A percentile compares a stretch with the other conserved stretches of the same genome.
phyloP scores from a whole-genome alignment of 2,113 vertebrate genomes.

The Lepisosteus oculatus region DNA sequence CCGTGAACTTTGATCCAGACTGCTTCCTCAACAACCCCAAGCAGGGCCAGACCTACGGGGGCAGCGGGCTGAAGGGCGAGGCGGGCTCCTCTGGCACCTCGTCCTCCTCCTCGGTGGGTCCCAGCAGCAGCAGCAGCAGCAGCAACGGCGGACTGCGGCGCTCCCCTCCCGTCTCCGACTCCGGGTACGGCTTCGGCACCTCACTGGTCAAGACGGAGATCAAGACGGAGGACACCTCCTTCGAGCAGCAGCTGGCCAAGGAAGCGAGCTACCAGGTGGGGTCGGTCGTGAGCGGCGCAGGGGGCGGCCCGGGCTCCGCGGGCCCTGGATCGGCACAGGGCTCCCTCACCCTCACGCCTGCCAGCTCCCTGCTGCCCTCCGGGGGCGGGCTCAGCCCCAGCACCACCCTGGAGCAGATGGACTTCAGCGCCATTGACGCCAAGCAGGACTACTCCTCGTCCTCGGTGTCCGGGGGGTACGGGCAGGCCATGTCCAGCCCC shows the following conservation, averaged over 20 bases:
- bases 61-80: constrained; percentile 87
- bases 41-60: constrained; percentile 97
- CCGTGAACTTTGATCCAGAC: constrained; percentile 98
- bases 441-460: constrained; percentile 87
- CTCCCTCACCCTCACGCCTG: constrained; percentile 77
- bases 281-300: constrained; percentile 59
- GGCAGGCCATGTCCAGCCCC: constrained; percentile 84
- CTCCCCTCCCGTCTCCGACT: constrained; percentile 75
- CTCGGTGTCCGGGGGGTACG: constrained; percentile 65
- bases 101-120: constrained; percentile 44
- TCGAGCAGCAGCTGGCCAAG: constrained; percentile 94
- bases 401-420: constrained; percentile 98
- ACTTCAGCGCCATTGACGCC: constrained; percentile 96
- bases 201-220: constrained; percentile 87
- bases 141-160: constrained; percentile 73
- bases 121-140: constrained; percentile 52
- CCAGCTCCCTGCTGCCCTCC: constrained; percentile 85
- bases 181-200: constrained; percentile 78
- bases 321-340: constrained; percentile 66
- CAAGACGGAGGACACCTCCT: constrained; percentile 97
- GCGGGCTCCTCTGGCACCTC: constrained; percentile 61
- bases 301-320: constrained; percentile 66
- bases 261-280: constrained; percentile 76
- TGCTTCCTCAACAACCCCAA: constrained; percentile 99
- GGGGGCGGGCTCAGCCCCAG: constrained; percentile 96